Conservation (phyloP, 2,113 vertebrate species). For the Rhinopomastus cyanomelas region DNA sequence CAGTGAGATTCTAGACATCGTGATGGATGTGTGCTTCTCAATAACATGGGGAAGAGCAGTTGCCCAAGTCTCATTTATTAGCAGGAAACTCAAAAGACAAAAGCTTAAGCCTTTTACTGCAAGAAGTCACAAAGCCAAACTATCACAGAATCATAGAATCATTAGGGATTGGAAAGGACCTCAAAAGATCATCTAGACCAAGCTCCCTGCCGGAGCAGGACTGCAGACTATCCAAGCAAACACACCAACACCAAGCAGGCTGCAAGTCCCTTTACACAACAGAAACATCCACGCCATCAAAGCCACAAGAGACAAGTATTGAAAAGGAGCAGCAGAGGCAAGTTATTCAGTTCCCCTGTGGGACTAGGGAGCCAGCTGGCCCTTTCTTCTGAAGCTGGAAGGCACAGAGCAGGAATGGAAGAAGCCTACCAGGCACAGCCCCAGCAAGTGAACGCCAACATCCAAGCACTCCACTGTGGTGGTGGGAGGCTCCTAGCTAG, state of each 20-base stretch:
- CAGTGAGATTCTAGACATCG: background rate
- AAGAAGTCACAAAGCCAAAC: background rate
- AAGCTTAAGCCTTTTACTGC: background rate
- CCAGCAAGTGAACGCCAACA: rapidly evolving
- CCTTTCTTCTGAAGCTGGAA: background rate
- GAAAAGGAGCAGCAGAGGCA: background rate
- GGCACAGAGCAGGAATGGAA: background rate
- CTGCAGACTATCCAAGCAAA: background rate
- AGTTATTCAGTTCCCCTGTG: rapidly evolving
- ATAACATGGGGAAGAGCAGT: background rate
- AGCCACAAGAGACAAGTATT: background rate
- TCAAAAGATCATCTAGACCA: no score
- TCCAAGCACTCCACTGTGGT: rapidly evolving
- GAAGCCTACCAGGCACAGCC: background rate
- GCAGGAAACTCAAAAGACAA: background rate
- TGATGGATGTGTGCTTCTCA: background rate
- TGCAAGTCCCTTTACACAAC: background rate
- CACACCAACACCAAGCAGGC: background rate
- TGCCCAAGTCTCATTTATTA: background rate
- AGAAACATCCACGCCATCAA: background rate
- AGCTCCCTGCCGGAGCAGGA: no score
- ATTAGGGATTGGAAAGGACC: no score
- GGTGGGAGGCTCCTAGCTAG: background rate
- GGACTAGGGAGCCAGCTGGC: background rate
- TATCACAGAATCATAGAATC: no score